Evolutionary conservation across 37 sponge, comb jelly and placozoan genomes (phyloP), one percentile per base, ranked within the genome.

Genomic region (Eunapius fragilis): DNA sequence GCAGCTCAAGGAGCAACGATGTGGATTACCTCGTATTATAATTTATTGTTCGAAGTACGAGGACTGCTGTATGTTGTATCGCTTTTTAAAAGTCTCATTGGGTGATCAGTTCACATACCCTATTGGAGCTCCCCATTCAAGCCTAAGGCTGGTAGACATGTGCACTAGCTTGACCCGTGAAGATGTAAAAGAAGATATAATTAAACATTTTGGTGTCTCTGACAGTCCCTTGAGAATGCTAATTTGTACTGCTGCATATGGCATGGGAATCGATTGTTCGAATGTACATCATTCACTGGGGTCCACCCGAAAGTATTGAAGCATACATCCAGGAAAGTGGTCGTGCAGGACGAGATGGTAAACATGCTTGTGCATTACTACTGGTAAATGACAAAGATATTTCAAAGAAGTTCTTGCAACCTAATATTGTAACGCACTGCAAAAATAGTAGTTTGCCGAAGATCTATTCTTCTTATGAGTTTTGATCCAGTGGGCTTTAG

Each of bases 261-360:
- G 77, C 34, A 77, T 77, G 77, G 77, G 77, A 9, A 23, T 77
- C 2, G 77, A 77, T 48, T 77, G 77, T 48, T 37, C 31, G 23
- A 34, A 25, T 77, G 77, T 77, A 25, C 3, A 36, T 77, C 19
- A 0, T 77, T 26, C 77, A 77, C 77, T 77, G 77, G 77, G 37
- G 77, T 36, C 31, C 76, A 75, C 32, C 76, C 3, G 76, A 33
- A 6, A 34, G 34, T 48, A 32, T 77, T 10, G 77, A 77, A 34
- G 34, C 25, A 13, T 77, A 77, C 77, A 31, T 77, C 3, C 77
- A 77, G 37, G 77, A 77, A 36, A 34, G 25, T 34, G 77, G 77
- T 26, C 36, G 77, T 14, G 77, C 36, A 9, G 45, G 17, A 17
- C 6, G 58, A 11, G 58, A 58, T 58, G 14, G 14, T 11, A 58